A percentile compares a stretch with the other conserved stretches of the same genome.
Conservation (phyloP, 1,140 invertebrate species). For the Drosophila azteca region DNA sequence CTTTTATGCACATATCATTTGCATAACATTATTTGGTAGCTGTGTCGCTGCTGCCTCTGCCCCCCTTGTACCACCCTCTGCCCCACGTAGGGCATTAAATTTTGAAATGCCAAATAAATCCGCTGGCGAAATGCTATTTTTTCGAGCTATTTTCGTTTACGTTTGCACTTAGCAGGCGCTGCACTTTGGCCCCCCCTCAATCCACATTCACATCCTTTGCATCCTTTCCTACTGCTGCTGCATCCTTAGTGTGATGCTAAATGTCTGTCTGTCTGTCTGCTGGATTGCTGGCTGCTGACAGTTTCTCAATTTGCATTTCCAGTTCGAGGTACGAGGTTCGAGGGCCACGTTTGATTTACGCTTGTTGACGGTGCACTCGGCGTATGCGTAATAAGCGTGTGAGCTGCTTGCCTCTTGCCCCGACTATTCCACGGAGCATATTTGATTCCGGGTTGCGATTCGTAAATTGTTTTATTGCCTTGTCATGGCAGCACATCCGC, state of each 20-base stretch:
- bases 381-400: conserved; percentile 68
- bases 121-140: conserved; percentile 72
- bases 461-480: conserved; percentile 58
- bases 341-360: conserved; percentile 69
- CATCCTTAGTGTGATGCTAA: not conserved
- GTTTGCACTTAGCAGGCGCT: conserved; percentile 60
- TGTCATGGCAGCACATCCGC: conserved; percentile 24
- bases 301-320: conserved; percentile 71
- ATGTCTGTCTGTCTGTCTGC: conserved; percentile 1
- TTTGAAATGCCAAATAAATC: conserved; percentile 77
- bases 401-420: conserved; percentile 33
- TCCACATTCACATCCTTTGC: conserved; percentile 16
- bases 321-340: conserved; percentile 17
- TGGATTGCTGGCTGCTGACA: conserved; percentile 54
- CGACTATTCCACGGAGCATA: not conserved
- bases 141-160: conserved; percentile 68
- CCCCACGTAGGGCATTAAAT: conserved; percentile 66
- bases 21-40: conserved; percentile 77
- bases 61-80: not conserved
- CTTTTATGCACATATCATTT: conserved; percentile 83
- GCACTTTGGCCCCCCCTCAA: conserved; percentile 52
- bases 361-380: conserved; percentile 65
- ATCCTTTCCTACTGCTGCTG: conserved; percentile 22
- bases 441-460: conserved; percentile 7
- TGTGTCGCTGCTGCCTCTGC: conserved; percentile 2